Evolutionary conservation across 2,888 invertebrate species (phyloP).

Genomic region (Hemicrepidius hirtus): DNA sequence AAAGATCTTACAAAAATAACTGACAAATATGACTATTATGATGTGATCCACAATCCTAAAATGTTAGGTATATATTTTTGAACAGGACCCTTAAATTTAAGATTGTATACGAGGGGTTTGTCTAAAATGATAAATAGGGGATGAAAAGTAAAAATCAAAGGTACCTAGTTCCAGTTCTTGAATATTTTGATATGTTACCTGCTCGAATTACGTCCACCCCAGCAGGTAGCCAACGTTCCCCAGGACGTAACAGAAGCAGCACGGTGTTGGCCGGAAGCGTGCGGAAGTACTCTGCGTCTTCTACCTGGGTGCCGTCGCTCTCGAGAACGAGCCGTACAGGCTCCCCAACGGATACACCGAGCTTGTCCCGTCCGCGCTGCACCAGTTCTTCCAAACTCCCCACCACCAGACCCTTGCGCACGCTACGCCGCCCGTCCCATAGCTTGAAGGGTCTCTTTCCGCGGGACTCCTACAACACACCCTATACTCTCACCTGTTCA

Average conservation of each 20-base stretch:
- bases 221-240: slow-evolving; percentile 95
- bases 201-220: slow-evolving; percentile 96
- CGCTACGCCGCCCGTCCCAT: slow-evolving; percentile 96
- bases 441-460: slow-evolving; percentile 98
- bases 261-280: slow-evolving; percentile 94
- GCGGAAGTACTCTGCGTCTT: slow-evolving; percentile 97
- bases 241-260: slow-evolving; percentile 89
- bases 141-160: no score
- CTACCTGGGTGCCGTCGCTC: slow-evolving; percentile 97
- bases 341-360: slow-evolving; percentile 90
- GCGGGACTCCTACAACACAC: slow-evolving; percentile 87
- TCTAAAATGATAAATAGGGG: no score
- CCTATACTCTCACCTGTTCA: slow-evolving; percentile 54
- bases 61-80: no score
- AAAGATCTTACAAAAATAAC: no score
- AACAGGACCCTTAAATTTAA: no score
- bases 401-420: slow-evolving; percentile 94
- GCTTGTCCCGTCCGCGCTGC: slow-evolving; percentile 87
- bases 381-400: slow-evolving; percentile 89
- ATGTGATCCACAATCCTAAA: no score
- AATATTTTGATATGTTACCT: slow-evolving; percentile 75
- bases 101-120: no score
- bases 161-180: slow-evolving; percentile 1
- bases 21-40: no score
- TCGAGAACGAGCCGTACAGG: slow-evolving; percentile 93